A percentile compares a stretch with the other conserved stretches of the same genome.
phyloP scores from a whole-genome alignment of 2,797 vertebrate species.

The Danio choprae region DNA sequence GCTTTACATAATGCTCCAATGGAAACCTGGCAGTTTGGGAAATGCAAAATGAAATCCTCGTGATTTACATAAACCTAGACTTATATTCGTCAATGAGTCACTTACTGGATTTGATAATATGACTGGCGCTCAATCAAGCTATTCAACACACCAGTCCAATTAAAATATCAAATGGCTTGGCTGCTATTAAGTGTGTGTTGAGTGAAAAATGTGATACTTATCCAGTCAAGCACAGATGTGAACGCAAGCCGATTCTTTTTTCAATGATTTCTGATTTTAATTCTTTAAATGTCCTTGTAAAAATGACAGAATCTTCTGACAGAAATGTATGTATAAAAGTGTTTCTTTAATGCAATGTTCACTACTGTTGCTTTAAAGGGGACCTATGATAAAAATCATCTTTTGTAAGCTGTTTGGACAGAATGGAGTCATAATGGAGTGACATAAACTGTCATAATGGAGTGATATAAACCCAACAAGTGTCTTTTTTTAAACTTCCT shows the following conservation, averaged over 20 bases:
- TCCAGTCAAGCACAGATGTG: constrained; percentile 10
- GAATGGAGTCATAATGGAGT: no score
- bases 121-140: constrained; percentile 50
- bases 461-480: no score
- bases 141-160: constrained; percentile 20
- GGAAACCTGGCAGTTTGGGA: constrained; percentile 70
- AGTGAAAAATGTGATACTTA: not conserved
- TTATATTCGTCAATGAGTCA: constrained; percentile 72
- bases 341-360: no score
- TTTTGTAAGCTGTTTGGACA: no score
- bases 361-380: no score
- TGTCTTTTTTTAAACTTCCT: no score
- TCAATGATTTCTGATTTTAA: not conserved
- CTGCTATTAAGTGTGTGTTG: constrained; percentile 24
- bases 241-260: not conserved
- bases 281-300: not conserved
- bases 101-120: constrained; percentile 69
- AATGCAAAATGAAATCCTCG: constrained; percentile 63
- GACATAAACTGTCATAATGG: no score
- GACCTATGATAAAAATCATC: no score
- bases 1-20: constrained; percentile 68
- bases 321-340: not conserved
- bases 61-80: constrained; percentile 77
- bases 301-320: not conserved
- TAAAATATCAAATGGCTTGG: constrained; percentile 26